Conservation (phyloP, 37 sponge, comb jelly and placozoan species). For the Ephydatia muelleri region DNA sequence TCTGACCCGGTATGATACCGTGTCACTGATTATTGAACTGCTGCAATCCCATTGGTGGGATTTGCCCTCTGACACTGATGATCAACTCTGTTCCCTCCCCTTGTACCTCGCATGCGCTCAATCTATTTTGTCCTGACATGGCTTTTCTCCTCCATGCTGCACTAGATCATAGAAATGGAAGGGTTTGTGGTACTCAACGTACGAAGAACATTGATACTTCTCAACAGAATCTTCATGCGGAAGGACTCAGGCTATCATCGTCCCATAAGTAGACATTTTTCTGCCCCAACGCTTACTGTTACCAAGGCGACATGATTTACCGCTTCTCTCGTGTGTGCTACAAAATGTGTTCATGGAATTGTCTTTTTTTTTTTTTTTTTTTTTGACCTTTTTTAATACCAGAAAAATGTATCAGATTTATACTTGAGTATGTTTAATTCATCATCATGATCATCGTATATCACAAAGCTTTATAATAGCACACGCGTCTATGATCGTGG, state of each 20-base stretch:
- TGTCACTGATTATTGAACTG: neutral
- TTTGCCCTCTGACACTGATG: neutral
- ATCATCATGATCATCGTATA: no score
- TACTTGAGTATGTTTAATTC: neutral
- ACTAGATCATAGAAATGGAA: conserved; percentile 80
- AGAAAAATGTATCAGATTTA: conserved; percentile 1
- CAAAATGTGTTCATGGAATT: neutral
- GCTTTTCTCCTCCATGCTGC: neutral
- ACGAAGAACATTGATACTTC: conserved; percentile 61
- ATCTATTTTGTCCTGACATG: neutral
- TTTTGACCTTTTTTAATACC: conserved; percentile 18
- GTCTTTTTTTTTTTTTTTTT: neutral
- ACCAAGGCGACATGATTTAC: neutral
- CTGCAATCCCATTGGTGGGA: neutral
- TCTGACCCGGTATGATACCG: conserved; percentile 74
- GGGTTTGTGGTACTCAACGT: conserved; percentile 79
- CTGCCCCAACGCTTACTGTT: conserved; percentile 16
- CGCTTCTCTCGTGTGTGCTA: neutral
- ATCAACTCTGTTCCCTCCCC: neutral
- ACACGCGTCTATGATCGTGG: neutral
- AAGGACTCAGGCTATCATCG: conserved; percentile 40
- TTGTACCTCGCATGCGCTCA: neutral
- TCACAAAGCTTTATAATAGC: no score
- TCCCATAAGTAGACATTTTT: conserved; percentile 69
- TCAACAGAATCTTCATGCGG: conserved; percentile 70